Evolutionary conservation across 2,888 invertebrate species (phyloP), one percentile per base, ranked within the genome.

Genomic region (Mantis religiosa): DNA sequence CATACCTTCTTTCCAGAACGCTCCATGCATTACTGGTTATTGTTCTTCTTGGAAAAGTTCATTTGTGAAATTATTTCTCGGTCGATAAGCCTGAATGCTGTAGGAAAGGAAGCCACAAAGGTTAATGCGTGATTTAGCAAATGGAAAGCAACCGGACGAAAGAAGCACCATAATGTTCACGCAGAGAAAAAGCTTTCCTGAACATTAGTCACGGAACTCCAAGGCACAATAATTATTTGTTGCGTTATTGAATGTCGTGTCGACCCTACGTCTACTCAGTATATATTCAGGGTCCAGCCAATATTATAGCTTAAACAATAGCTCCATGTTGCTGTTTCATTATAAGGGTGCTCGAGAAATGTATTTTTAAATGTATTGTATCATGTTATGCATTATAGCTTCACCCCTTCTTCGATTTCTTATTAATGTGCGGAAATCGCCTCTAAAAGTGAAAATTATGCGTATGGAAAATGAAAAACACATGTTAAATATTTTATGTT

Each of bases 171-270:
- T 71, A 41, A 71, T 25, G 54, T 71, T 71, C 54, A 71, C 25
- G 54, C 54, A 71, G 25, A 71, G 54, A 71, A 20, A n/a, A 71
- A 71, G 54, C 25, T 71, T 71, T 71, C 54, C 20, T 71, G 54
- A 71, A 25, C 54, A 71, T 71, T 71, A 82, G 87, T 87, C 87
- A 87, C 87, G 87, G 28, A 34, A 87, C 82, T 82, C 34, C 82
- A 34, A n/a, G 54, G 20, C 0, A 71, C 54, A 87, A 30, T 87
- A 86, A 87, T 87, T 82, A 87, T 87, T 87, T 81, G 87, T 82
- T 82, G 87, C 82, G 20, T 87, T 87, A 87, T 87, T 87, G 82
- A 82, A 25, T 71, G 41, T 87, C 87, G 82, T 87, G 87, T n/a
- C 54, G 54, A 71, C 20, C 54, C 54, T 20, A 20, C 54, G 25